Base-by-base conservation (phyloP, 1,140 invertebrate genomes). In the Cyrtorhinus lividipennis region DNA sequence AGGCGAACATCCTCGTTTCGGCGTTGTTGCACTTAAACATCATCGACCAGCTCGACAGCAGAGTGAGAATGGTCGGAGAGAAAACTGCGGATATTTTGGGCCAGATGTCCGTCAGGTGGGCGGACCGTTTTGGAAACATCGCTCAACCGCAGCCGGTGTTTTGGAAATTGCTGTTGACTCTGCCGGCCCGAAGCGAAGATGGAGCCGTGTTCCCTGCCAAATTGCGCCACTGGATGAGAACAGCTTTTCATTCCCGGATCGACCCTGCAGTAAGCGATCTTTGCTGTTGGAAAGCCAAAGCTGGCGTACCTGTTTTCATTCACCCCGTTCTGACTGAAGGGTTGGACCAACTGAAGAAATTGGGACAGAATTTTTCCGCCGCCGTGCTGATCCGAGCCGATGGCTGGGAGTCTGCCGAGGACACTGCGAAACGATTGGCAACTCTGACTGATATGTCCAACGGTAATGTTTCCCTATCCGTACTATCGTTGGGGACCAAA, bases 341-440 rank as follows among this genome's bases (percentile, higher is more conserved):
- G 18, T 1, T 61, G 13, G n/a, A 59, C 18, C 1, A 63, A 2
- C 24, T 53, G 13, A 24, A 64, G 13, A 1, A 22, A 3, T 22
- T 5, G 1, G 59, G 18, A 15, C 30, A 58, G 27, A 66, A 64
- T 61, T 22, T 66, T 23, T 58, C 64, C 20, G 62, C 65, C 3
- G 25, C 64, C 2, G 30, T 68, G 1, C 60, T 68, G 24, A 27
- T 68, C 13, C 20, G 45, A 24, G 64, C 58, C n/a, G 30, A 62
- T 45, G 62, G 57, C n/a, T 63, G 56, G 27, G 67, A 68, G 58
- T 45, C 46, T 24, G 5, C 56, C 13, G 8, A 56, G 24, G 56
- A 62, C 2, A 59, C 45, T 13, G 15, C 46, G 22, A 61, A 62
- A 12, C 23, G 67, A 13, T 24, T 65, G 44, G 2, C 24, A 25